Conservation (phyloP, 2,888 invertebrate genomes). For the Machimus atricapillus region DNA sequence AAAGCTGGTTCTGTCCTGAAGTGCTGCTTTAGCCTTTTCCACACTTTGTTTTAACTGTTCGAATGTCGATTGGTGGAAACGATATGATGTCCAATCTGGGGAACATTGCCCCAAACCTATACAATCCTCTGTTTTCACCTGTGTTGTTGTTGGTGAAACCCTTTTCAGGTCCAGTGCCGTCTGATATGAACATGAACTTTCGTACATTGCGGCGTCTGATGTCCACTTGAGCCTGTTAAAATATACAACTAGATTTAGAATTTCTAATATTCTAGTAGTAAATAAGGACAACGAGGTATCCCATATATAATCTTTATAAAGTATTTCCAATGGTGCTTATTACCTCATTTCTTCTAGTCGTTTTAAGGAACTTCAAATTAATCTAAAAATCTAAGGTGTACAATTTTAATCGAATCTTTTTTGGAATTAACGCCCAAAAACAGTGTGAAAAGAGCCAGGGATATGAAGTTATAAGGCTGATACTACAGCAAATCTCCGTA, state of each 20-base stretch:
- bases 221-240: conserved; percentile 47
- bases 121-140: conserved; percentile 65
- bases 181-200: conserved; percentile 92
- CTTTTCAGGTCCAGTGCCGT: conserved; percentile 81
- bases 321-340: neutral
- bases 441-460: neutral
- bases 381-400: neutral
- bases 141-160: conserved; percentile 65
- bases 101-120: conserved; percentile 65
- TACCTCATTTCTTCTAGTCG: neutral
- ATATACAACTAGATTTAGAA: neutral
- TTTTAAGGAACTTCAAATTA: neutral
- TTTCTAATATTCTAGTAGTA: neutral
- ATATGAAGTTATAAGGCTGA: neutral
- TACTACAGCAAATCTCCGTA: no score
- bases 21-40: conserved; percentile 87
- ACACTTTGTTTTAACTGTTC: conserved; percentile 90
- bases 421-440: neutral
- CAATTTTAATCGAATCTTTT: neutral
- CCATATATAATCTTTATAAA: neutral
- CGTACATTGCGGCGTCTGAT: conserved; percentile 72
- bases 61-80: conserved; percentile 86
- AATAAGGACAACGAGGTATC: neutral
- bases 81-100: conserved; percentile 78
- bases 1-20: conserved; percentile 76